These are phyloP conservation scores for Intellagama lesueurii DNA, from an alignment of 2,797 vertebrate genomes.

Conservation along the genomic window DNA sequence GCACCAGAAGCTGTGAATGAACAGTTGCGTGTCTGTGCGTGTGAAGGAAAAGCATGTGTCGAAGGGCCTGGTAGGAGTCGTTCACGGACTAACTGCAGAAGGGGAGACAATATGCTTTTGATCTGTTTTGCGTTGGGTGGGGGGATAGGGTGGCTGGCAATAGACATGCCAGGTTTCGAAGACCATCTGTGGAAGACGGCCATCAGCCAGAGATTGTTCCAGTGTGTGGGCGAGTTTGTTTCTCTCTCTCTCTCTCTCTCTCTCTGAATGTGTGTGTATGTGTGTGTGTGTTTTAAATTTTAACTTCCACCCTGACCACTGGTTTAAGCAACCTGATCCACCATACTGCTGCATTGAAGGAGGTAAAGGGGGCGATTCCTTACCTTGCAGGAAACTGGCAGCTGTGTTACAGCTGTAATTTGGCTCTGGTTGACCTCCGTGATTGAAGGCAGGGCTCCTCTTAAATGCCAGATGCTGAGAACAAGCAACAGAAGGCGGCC, in stretches of 20 bases:
- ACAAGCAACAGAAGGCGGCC: not conserved
- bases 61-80: not conserved
- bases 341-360: not conserved
- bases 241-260: not conserved
- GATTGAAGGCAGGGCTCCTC: not conserved
- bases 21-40: not conserved
- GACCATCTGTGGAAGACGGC: not conserved
- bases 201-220: not conserved
- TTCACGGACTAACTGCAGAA: not conserved
- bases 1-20: not conserved
- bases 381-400: not conserved
- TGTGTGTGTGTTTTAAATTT: not conserved
- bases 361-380: not conserved
- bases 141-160: not conserved
- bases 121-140: not conserved
- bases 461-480: not conserved
- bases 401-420: not conserved
- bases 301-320: no score
- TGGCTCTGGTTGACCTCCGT: not conserved
- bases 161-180: not conserved
- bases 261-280: not conserved
- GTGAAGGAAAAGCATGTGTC: conserved; percentile 1
- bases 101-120: conserved; percentile 8
- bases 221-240: not conserved
- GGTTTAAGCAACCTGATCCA: no score